These are phyloP conservation scores for Bedellia somnulentella DNA, from an alignment of 2,888 invertebrate species.

Conservation along the genomic window DNA sequence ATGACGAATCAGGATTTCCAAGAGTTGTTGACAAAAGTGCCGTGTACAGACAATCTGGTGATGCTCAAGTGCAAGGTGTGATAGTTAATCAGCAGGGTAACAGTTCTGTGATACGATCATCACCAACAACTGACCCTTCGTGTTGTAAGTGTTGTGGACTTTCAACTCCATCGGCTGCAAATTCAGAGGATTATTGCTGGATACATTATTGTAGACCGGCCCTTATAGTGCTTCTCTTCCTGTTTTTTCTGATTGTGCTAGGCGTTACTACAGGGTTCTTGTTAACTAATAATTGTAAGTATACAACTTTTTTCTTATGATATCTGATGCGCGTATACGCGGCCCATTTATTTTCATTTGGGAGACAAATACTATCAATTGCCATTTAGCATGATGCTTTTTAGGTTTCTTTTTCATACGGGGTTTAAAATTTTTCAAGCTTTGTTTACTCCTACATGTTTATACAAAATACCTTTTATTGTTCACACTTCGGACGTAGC, in stretches of 20 bases:
- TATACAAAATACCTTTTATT: too few relatives aligned
- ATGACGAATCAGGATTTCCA: constrained; percentile 52
- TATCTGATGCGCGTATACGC: too few relatives aligned
- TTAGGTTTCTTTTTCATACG: too few relatives aligned
- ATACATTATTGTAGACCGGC: constrained; percentile 58
- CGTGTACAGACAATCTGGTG: constrained; percentile 40
- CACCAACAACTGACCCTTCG: constrained; percentile 20
- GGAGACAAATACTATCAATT: too few relatives aligned
- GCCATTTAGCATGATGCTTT: too few relatives aligned
- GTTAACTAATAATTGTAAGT: constrained; percentile 64
- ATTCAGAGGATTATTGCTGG: constrained; percentile 55
- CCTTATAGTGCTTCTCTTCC: constrained; percentile 49
- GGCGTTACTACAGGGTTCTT: constrained; percentile 60
- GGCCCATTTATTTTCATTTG: too few relatives aligned
- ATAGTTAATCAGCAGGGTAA: constrained; percentile 57
- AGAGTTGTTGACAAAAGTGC: constrained; percentile 40
- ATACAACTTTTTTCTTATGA: too few relatives aligned
- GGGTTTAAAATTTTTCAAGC: too few relatives aligned
- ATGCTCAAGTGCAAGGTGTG: constrained; percentile 50
- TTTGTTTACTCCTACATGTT: too few relatives aligned
- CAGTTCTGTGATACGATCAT: constrained; percentile 43
- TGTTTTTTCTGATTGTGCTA: constrained; percentile 58
- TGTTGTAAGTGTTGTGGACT: constrained; percentile 40
- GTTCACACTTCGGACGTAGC: too few relatives aligned
- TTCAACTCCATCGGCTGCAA: constrained; percentile 33